Percentiles rank a stretch among this genome's conserved stretches.
Conservation (phyloP, 92 coral and sea anemone genomes). For the Porites lobata region DNA sequence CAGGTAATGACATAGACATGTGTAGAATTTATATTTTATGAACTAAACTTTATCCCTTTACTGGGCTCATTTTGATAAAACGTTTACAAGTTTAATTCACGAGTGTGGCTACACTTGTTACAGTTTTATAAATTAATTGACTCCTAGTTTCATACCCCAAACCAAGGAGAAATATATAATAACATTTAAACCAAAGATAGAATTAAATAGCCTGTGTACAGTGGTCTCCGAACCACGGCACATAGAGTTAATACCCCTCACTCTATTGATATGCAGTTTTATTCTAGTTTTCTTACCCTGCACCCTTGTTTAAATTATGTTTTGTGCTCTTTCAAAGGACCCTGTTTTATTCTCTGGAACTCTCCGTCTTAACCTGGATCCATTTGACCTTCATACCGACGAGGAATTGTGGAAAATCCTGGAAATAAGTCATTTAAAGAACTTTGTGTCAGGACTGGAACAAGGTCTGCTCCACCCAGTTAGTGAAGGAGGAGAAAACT, state of each 20-base stretch:
- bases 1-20: conserved; percentile 72
- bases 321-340: conserved; percentile 43
- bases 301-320: not conserved
- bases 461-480: conserved; percentile 80
- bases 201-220: too few relatives aligned
- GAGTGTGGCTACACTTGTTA: too few relatives aligned
- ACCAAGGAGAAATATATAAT: too few relatives aligned
- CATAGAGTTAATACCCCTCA: too few relatives aligned
- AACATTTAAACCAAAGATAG: too few relatives aligned
- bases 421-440: conserved; percentile 81
- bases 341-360: conserved; percentile 88
- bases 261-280: not conserved
- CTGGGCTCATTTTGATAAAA: too few relatives aligned
- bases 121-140: too few relatives aligned
- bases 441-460: conserved; percentile 76
- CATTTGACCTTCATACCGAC: conserved; percentile 76
- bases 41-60: too few relatives aligned
- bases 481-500: conserved; percentile 84
- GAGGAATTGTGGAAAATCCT: conserved; percentile 81
- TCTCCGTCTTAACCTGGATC: conserved; percentile 81
- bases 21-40: too few relatives aligned
- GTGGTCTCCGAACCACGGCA: too few relatives aligned
- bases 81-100: too few relatives aligned
- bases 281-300: not conserved
- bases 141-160: too few relatives aligned